Base-by-base conservation (phyloP, 2,888 invertebrate species). In the Chloroclysta siterata region DNA sequence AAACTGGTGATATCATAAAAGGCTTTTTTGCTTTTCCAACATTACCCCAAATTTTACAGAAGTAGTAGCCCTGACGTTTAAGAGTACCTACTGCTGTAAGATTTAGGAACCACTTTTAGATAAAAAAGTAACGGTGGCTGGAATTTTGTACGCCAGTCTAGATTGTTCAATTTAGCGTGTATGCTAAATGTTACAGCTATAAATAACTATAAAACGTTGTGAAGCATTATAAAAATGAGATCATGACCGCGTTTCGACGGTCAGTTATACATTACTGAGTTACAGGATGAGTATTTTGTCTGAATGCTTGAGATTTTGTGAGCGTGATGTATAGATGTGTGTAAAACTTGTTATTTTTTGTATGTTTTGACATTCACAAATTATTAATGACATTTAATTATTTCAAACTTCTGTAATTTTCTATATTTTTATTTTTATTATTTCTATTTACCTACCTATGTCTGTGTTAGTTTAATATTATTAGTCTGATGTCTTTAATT, bases 181-280 rank as follows among this genome's bases (percentile, higher is more conserved):
- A 56, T 55, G 50, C 48, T 41, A 58, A 69, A 70, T 61, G 39
- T 51, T 66, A 64, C 59, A 65, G 66, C 72, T 78, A 77, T 70
- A 71, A 68, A 71, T 75, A 77, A 60, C 53, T 41, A 56, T 63
- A 57, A 53, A 66, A 54, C 57, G 68, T 68, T 69, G 73, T 67
- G 72, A 60, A 65, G 70, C 72, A 71, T 75, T 74, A 73, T 69
- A 75, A 79, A 78, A 83, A 82, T 81, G 74, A 80, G 83, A 82
- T 80, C 83, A 80, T 69, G 82, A 74, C 81, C 82, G 78, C 78
- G 72, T 80, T 77, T 82, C 71, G 71, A 66, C 60, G 65, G 65
- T 70, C 72, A 67, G 77, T 74, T 71, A 73, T 76, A 73, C 36
- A 69, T 81, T n/a, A n/a, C n/a, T n/a, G n/a, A n/a, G n/a, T n/a